phyloP scores from a whole-genome alignment of 1,140 invertebrate genomes.

The Cydia strobilella region DNA sequence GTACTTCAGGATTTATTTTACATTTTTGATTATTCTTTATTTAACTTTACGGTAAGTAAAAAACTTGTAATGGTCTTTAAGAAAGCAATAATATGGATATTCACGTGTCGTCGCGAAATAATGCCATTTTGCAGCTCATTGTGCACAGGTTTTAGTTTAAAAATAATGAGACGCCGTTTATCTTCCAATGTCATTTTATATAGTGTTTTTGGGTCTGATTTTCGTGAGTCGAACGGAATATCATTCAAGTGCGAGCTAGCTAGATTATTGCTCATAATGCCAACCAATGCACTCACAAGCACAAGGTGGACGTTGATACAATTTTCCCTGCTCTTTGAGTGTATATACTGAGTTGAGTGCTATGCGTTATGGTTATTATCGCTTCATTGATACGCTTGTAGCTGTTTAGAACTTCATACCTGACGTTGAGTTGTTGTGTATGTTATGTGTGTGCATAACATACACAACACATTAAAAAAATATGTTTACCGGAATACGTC shows the following conservation, averaged over 20 bases:
- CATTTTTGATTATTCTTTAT: too few species aligned
- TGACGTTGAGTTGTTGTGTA: neutral
- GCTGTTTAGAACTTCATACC: neutral
- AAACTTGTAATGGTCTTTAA: too few species aligned
- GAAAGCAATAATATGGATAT: too few species aligned
- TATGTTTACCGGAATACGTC: too few species aligned
- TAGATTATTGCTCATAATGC: neutral
- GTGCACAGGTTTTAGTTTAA: too few species aligned
- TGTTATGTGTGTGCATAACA: too few species aligned
- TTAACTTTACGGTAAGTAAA: too few species aligned
- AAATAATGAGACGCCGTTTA: too few species aligned
- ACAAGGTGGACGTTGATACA: neutral
- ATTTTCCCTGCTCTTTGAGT: constrained; percentile 8
- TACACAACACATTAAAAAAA: too few species aligned
- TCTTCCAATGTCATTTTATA: neutral
- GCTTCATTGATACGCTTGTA: neutral
- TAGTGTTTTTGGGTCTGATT: neutral
- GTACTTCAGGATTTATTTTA: too few species aligned
- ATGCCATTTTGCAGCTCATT: too few species aligned
- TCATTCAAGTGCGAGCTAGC: neutral
- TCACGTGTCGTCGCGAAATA: too few species aligned
- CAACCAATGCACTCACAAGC: neutral
- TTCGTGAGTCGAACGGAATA: neutral
- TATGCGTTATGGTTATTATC: neutral
- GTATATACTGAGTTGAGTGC: neutral